phyloP scores from a whole-genome alignment of 1,140 invertebrate species.

The Zaprionus africanus region DNA sequence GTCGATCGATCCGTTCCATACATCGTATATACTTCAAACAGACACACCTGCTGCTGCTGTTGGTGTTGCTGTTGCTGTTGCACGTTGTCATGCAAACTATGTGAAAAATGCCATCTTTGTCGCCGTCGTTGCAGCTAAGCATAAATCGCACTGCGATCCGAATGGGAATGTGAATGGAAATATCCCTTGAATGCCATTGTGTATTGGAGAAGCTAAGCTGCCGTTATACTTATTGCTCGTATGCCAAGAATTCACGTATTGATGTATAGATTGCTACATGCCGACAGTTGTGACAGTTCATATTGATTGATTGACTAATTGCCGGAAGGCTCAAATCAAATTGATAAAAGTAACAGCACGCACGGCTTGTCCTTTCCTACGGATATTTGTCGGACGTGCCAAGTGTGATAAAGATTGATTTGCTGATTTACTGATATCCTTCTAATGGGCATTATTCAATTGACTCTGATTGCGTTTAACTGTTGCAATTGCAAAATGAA shows the following conservation, averaged over 20 bases:
- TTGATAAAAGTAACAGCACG: constrained; percentile 5
- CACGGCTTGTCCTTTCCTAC: neutral
- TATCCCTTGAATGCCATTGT: constrained; percentile 14
- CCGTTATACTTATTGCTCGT: neutral
- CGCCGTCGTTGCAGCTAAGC: neutral
- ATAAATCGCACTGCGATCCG: neutral
- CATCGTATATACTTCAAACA: neutral
- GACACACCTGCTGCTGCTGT: neutral
- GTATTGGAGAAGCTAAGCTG: neutral
- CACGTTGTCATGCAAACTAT: neutral
- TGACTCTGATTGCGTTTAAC: neutral
- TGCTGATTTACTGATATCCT: neutral
- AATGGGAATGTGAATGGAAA: neutral
- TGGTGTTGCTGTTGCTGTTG: neutral
- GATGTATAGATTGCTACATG: constrained; percentile 8
- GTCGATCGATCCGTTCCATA: constrained; percentile 13
- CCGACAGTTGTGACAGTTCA: neutral
- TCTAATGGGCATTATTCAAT: neutral
- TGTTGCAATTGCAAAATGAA: neutral
- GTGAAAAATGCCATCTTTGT: neutral
- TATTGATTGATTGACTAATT: constrained; percentile 27
- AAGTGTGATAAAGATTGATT: constrained; percentile 14
- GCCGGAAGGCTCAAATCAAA: constrained; percentile 17
- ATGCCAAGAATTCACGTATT: constrained; percentile 1
- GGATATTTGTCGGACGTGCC: neutral